Conservation (phyloP, 2,797 vertebrate species). For the Ctenosaura bakeri region DNA sequence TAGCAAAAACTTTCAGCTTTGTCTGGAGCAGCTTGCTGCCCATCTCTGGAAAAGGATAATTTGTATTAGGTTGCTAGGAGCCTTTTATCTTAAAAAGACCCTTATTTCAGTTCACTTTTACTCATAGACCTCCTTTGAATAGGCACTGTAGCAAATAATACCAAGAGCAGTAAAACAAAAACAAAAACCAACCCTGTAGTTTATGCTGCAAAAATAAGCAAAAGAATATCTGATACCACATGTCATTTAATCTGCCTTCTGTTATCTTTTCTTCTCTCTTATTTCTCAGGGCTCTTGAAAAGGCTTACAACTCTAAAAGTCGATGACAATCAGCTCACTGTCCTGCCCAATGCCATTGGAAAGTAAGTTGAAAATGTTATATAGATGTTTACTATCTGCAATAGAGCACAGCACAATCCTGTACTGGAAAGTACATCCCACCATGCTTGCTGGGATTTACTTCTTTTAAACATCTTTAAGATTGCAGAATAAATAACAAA, state of each 20-base stretch:
- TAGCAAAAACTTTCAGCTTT: constrained; percentile 2
- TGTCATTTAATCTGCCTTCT: neutral
- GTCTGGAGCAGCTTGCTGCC: neutral
- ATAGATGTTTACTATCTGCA: neutral
- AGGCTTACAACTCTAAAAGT: constrained; percentile 97
- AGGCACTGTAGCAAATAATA: neutral
- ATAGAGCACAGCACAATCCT: neutral
- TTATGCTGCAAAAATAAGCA: constrained; percentile 8
- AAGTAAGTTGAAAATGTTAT: constrained; percentile 85
- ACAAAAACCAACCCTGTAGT: neutral
- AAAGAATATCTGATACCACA: neutral
- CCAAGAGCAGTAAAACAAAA: neutral
- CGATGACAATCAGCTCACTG: constrained; percentile 98
- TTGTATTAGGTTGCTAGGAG: neutral
- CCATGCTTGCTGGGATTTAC: neutral
- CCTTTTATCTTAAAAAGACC: neutral
- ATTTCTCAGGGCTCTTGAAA: constrained; percentile 91
- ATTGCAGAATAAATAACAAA: neutral
- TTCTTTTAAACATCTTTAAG: neutral
- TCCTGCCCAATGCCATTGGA: constrained; percentile 96
- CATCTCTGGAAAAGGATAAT: neutral
- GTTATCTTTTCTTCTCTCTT: constrained; percentile 13
- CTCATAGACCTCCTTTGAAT: neutral
- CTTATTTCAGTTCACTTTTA: neutral
- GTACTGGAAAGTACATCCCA: neutral